Conservation (phyloP, 23 tunicate species). For the Trididemnum clinides region DNA sequence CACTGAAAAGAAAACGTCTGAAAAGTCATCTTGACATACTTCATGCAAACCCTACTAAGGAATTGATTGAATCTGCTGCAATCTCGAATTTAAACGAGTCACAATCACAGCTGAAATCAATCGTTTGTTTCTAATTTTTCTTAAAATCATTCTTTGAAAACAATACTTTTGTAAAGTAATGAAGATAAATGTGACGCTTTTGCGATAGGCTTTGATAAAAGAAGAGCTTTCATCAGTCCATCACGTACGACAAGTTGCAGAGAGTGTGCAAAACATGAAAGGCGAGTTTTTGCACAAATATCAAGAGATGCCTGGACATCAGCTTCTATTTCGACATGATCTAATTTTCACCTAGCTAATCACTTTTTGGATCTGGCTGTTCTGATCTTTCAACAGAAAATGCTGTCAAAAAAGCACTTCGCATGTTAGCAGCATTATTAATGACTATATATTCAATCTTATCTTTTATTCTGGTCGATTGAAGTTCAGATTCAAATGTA, state of each 20-base stretch:
- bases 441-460: conserved; percentile 6
- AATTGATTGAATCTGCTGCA: conserved; percentile 9
- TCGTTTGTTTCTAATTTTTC: background rate
- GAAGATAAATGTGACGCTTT: conserved; percentile 21
- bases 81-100: conserved; percentile 8
- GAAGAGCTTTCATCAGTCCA: background rate
- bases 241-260: conserved; percentile 19
- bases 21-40: conserved; percentile 20
- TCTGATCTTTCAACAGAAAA: conserved; percentile 14
- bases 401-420: background rate
- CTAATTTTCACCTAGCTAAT: background rate
- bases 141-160: conserved; percentile 4
- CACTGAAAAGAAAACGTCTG: conserved; percentile 5
- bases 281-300: background rate
- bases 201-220: conserved; percentile 11
- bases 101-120: background rate
- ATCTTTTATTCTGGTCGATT: conserved; percentile 9
- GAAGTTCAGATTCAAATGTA: conserved; percentile 11
- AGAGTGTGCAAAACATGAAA: background rate
- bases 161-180: background rate
- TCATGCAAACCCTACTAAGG: background rate
- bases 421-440: conserved; percentile 30
- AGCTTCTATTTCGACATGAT: background rate
- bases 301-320: background rate
- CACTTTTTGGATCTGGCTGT: conserved; percentile 16